These are phyloP conservation scores for Cochlearius cochlearius DNA, from an alignment of 2,113 vertebrate species.

Conservation along the genomic window DNA sequence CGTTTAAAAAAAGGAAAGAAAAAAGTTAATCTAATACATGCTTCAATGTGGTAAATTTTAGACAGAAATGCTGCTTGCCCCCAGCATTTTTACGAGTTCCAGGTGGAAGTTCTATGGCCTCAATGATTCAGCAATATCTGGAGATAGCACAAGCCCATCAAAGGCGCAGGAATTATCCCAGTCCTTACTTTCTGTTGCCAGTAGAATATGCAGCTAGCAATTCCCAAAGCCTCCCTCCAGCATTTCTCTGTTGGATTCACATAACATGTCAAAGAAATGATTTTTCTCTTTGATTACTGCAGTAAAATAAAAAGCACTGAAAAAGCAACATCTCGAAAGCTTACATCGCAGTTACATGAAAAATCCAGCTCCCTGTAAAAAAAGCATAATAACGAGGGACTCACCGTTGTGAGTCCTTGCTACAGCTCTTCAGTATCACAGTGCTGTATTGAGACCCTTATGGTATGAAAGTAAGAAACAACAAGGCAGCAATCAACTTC, in stretches of 20 bases:
- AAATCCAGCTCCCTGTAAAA: neutral
- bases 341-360: neutral
- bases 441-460: neutral
- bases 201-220: neutral
- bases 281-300: constrained; percentile 46
- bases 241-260: constrained; percentile 18
- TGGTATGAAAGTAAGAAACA: neutral
- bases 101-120: constrained; percentile 6
- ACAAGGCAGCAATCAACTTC: neutral
- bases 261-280: neutral
- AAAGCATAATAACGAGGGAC: neutral
- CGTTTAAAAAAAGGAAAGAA: neutral
- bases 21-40: neutral
- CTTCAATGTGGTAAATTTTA: neutral
- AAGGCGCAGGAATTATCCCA: neutral
- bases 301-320: constrained; percentile 35
- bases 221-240: neutral
- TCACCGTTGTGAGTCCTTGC: neutral
- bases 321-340: neutral
- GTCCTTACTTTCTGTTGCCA: neutral
- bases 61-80: neutral
- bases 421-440: neutral
- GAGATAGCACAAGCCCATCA: neutral
- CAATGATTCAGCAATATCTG: neutral
- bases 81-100: neutral